phyloP scores from a whole-genome alignment of 2,888 invertebrate species.

The Philereme transversata region DNA sequence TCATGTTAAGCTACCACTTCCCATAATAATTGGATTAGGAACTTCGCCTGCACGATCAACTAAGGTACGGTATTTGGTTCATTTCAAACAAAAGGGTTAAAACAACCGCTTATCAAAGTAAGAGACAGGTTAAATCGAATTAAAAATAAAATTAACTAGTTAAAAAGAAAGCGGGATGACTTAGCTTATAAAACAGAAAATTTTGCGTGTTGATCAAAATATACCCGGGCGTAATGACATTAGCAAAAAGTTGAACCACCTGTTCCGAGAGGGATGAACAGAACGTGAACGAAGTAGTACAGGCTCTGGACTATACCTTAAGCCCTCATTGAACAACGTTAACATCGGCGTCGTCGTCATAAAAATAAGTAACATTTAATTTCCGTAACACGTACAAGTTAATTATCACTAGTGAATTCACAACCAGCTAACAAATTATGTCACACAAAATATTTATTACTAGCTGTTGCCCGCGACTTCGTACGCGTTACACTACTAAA shows the following conservation, averaged over 20 bases:
- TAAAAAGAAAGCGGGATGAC: slow-evolving; percentile 43
- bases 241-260: slow-evolving; percentile 74
- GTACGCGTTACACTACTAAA: no score
- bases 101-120: slow-evolving; percentile 7
- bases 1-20: no score
- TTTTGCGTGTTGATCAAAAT: slow-evolving; percentile 67
- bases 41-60: no score
- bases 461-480: no score
- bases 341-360: no score
- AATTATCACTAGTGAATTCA: no score
- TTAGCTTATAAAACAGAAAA: slow-evolving; percentile 51
- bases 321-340: background rate
- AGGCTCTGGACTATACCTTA: slow-evolving; percentile 25
- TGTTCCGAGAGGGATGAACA: slow-evolving; percentile 56
- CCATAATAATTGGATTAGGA: no score
- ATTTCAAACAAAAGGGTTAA: background rate
- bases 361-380: no score
- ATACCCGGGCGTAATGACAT: slow-evolving; percentile 69
- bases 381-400: no score
- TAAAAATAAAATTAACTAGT: slow-evolving; percentile 44
- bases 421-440: no score
- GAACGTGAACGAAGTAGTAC: slow-evolving; percentile 41
- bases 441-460: no score
- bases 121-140: slow-evolving; percentile 44
- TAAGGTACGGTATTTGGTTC: no score